Conservation (phyloP, 2,113 vertebrate genomes). For the Pterocles gutturalis region DNA sequence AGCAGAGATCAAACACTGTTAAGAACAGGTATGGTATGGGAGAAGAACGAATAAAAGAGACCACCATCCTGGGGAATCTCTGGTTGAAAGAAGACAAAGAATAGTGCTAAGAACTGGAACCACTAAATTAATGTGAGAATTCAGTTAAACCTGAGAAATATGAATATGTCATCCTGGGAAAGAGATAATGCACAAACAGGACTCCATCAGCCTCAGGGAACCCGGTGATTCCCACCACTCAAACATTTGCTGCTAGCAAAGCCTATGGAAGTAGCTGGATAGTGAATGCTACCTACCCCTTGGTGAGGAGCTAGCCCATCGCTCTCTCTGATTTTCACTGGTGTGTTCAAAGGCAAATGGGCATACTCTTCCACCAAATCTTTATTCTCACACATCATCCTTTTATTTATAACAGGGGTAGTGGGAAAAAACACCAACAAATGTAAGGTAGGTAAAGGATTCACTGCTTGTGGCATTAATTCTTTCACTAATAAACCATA, state of each 20-base stretch:
- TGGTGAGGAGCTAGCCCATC: neutral
- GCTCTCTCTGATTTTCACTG: neutral
- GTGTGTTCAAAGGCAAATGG: neutral
- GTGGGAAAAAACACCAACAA: neutral
- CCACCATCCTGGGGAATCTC: neutral
- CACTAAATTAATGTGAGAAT: neutral
- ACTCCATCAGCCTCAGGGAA: neutral
- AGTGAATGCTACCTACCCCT: neutral
- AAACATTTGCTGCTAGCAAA: neutral
- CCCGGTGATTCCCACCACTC: neutral
- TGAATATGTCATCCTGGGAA: neutral
- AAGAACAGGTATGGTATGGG: neutral
- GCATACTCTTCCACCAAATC: neutral
- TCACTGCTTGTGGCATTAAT: neutral
- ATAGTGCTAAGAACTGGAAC: neutral
- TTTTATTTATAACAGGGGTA: neutral
- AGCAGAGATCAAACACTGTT: neutral
- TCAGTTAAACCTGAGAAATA: neutral
- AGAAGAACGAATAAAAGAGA: neutral
- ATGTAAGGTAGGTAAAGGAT: neutral
- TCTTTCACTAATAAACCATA: conserved; percentile 37
- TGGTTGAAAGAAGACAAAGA: neutral
- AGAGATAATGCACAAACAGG: neutral
- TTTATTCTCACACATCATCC: neutral
- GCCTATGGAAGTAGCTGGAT: neutral